A percentile compares a stretch with the other conserved stretches of the same genome.
These are phyloP conservation scores for Drosophila helvetica DNA, from an alignment of 2,888 invertebrate genomes.

Conservation along the genomic window DNA sequence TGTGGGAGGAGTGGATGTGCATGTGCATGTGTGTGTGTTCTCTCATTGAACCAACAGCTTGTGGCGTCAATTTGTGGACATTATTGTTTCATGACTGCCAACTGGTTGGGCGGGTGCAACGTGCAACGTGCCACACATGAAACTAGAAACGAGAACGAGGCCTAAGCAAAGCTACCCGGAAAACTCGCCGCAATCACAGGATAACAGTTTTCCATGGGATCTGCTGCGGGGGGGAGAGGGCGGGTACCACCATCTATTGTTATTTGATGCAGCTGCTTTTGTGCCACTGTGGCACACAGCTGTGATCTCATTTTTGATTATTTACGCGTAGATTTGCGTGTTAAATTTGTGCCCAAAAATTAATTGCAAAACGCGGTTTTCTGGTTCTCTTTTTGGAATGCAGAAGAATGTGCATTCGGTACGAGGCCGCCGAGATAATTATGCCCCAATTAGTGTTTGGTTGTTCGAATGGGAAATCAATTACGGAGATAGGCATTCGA, in stretches of 20 bases:
- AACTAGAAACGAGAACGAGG: conserved; percentile 34
- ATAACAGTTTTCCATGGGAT: conserved; percentile 26
- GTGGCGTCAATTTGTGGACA: conserved; percentile 79
- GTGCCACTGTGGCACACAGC: conserved; percentile 30
- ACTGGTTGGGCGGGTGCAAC: conserved; percentile 33
- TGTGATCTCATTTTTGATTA: conserved; percentile 74
- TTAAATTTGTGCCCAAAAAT: conserved; percentile 53
- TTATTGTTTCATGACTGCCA: conserved; percentile 76
- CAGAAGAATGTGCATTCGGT: background rate
- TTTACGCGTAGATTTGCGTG: conserved; percentile 66
- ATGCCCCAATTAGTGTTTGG: background rate
- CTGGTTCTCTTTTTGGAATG: background rate
- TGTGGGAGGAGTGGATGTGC: too few relatives aligned
- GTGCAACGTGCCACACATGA: background rate
- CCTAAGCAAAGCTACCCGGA: conserved; percentile 61
- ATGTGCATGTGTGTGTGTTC: conserved; percentile 8
- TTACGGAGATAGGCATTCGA: too few relatives aligned
- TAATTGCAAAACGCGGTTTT: conserved; percentile 60
- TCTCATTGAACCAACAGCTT: conserved; percentile 75
- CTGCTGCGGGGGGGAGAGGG: background rate
- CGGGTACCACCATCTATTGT: conserved; percentile 11
- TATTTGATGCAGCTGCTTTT: conserved; percentile 28
- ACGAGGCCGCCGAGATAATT: background rate
- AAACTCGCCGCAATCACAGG: conserved; percentile 69
- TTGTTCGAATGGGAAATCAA: background rate